Evolutionary conservation across 2,113 vertebrate species (phyloP).

Genomic region (Chaetura pelagica): DNA sequence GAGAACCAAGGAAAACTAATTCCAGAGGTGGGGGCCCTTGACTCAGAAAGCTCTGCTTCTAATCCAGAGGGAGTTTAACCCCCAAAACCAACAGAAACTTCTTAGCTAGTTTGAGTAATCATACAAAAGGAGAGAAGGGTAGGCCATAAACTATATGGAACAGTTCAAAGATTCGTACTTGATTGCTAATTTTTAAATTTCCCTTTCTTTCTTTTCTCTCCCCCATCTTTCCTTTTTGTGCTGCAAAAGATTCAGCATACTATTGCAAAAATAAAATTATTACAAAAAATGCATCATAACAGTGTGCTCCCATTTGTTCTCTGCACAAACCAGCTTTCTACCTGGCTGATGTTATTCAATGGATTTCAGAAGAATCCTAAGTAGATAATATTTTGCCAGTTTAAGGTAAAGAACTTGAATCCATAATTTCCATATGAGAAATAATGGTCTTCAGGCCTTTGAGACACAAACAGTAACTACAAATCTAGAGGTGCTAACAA

Average conservation of each 20-base stretch:
- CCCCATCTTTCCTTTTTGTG: not conserved
- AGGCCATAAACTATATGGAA: not conserved
- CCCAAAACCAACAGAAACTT: not conserved
- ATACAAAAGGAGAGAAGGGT: not conserved
- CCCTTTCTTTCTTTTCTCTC: not conserved
- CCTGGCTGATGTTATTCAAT: not conserved
- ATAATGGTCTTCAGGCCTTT: not conserved
- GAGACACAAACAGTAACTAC: not conserved
- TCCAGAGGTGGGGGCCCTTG: not conserved
- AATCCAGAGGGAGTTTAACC: slow-evolving; percentile 13
- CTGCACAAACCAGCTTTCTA: not conserved
- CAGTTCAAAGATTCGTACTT: not conserved
- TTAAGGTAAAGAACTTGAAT: not conserved
- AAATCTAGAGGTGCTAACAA: not conserved
- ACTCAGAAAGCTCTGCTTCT: not conserved
- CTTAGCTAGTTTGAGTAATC: not conserved
- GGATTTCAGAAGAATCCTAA: not conserved
- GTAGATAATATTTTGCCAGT: not conserved
- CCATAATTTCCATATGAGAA: not conserved
- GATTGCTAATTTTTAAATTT: not conserved
- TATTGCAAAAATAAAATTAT: not conserved
- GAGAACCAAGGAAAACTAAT: slow-evolving; percentile 28
- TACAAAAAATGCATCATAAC: not conserved
- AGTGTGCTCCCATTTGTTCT: not conserved
- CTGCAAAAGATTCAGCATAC: not conserved